Base-by-base conservation (phyloP, 2,888 invertebrate genomes). In the Ophioninae sp. region DNA sequence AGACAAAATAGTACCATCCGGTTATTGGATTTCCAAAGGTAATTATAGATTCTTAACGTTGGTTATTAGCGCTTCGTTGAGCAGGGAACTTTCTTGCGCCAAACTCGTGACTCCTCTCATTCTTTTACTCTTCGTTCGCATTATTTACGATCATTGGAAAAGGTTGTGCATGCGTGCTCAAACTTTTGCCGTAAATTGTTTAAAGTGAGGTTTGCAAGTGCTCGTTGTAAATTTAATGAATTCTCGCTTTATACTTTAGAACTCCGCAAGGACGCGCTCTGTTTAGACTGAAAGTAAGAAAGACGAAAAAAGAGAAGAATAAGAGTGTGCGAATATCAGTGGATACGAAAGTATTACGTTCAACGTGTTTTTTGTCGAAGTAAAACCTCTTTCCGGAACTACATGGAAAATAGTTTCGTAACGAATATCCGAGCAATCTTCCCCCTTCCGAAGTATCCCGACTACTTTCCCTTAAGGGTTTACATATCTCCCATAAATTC, bases 121-220 rank as follows among this genome's bases (percentile, higher is more conserved):
- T 61, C 56, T 23, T 59, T 69, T n/a, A 7, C n/a, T 57, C 20
- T 37, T 69, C 30, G 50, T 50, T 37, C 30, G 30, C 59, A 21
- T 59, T 59, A 44, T 62, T 62, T n/a, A 23, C 44, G 44, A 59
- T 44, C 44, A n/a, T 21, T 44, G 30, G 20, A 41, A 41, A 67
- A 62, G 44, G 50, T 69, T 23, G 67, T 73, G 68, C 75, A 81
- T 65, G 61, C 79, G 84, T 50, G 69, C 69, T 75, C 69, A 62
- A 84, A 84, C 84, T 84, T 82, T 82, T 77, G 69, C 82, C 79
- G 77, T 79, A 80, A 84, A 84, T 84, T 82, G 84, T 82, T 84
- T 84, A 77, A 76, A 80, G 79, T 64, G 64, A 17, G 67, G 72
- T 77, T 61, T 64, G 69, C 79, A 74, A 84, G 79, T 84, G 84